Base-by-base conservation (phyloP, 2,113 vertebrate species). In the Notarius lentiginosus region DNA sequence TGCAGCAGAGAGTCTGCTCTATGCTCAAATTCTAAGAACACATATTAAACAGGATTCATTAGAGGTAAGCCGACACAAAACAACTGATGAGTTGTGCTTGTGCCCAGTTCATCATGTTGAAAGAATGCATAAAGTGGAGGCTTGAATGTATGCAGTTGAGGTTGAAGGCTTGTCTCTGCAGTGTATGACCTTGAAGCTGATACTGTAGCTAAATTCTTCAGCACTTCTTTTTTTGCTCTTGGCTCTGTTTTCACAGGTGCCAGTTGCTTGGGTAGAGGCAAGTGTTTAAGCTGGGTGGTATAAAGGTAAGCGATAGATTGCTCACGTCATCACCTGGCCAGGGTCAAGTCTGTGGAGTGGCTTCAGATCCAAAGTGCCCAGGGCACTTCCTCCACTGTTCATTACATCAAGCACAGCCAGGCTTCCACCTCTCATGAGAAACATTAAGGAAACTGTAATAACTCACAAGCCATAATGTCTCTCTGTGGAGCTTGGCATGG, bases 201-300 rank as follows among this genome's bases (percentile, higher is more conserved):
- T 41, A 53, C 56, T 22, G 5, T 17, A 60, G 60, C 51, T 72
- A 72, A 83, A 82, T 72, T 87, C 82, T 73, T 90, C 56, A 82
- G 53, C 61, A 66, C 85, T 34, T 79, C 79, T 85, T 83, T 55
- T 79, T 84, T 86, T 60, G 47, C 82, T 82, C 55, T 83, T 89
- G 72, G 75, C 84, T 90, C 86, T 92, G 90, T 92, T 92, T 90
- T 91, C 79, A 91, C 91, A 92, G 91, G 88, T 90, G 89, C 17
- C 84, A 63, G 51, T 51, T 82, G 30, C 79, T 85, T 68, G 82
- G 66, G 76, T 61, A 61, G 70, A 87, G 51, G 63, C 55, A 49
- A 53, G 49, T 61, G 0, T 8, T 72, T 51, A 47, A 79, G 60
- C 49, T 11, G 80, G 27, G 85, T 12, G 72, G 27, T 24, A 34